Evolutionary conservation across 1,140 invertebrate genomes (phyloP).

Genomic region (Drosophila athabasca): DNA sequence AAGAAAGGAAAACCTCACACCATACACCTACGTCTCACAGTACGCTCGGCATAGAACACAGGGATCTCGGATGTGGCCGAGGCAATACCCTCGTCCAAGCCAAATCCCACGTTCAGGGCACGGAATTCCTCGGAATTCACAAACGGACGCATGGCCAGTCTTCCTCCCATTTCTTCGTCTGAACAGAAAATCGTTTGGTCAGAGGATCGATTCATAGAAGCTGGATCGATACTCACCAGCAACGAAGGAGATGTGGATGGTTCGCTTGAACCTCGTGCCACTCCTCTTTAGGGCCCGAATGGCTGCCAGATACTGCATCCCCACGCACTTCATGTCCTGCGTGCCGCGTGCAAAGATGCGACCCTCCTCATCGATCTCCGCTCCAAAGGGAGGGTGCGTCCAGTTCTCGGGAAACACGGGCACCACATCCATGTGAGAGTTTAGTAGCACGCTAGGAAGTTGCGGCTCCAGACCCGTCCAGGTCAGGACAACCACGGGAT

Average conservation of each 20-base stretch:
- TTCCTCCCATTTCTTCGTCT: conserved; percentile 97
- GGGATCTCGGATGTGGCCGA: conserved; percentile 87
- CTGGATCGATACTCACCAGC: conserved; percentile 86
- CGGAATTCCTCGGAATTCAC: conserved; percentile 90
- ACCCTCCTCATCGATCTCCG: conserved; percentile 89
- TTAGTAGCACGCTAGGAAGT: conserved; percentile 89
- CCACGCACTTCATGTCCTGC: conserved; percentile 93
- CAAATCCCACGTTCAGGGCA: conserved; percentile 93
- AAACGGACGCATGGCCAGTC: conserved; percentile 92
- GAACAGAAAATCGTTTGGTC: conserved; percentile 18
- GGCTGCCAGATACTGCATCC: conserved; percentile 92
- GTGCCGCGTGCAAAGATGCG: conserved; percentile 92
- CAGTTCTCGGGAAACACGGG: conserved; percentile 90
- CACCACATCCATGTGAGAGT: conserved; percentile 87
- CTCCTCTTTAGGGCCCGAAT: conserved; percentile 87
- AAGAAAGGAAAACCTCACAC: not conserved
- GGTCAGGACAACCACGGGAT: conserved; percentile 86
- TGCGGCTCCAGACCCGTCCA: conserved; percentile 90
- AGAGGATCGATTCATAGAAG: not conserved
- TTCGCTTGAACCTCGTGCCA: conserved; percentile 86
- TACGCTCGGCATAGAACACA: conserved; percentile 91
- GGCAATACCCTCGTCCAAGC: conserved; percentile 93
- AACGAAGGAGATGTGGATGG: conserved; percentile 91
- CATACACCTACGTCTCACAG: conserved; percentile 86
- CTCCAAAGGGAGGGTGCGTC: conserved; percentile 89